phyloP scores from a whole-genome alignment of 1,140 invertebrate genomes.

The Drosophila setifemur region DNA sequence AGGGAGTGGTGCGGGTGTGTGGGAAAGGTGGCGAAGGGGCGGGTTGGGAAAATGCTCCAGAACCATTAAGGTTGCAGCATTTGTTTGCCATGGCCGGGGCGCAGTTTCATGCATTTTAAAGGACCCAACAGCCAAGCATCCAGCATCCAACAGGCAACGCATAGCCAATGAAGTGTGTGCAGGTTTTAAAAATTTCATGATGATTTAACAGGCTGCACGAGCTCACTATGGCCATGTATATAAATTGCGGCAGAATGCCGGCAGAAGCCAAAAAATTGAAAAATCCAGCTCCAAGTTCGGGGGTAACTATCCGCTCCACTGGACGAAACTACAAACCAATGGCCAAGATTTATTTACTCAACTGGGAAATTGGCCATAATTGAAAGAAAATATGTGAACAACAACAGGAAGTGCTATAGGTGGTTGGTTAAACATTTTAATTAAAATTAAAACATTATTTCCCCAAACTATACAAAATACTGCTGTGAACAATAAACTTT shows the following conservation, averaged over 20 bases:
- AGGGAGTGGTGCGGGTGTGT: background rate
- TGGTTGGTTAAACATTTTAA: too few species aligned
- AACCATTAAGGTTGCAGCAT: constrained; percentile 64
- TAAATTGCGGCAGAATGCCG: too few species aligned
- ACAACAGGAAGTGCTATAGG: too few species aligned
- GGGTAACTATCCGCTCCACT: constrained; percentile 30
- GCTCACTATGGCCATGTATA: constrained; percentile 26
- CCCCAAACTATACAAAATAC: too few species aligned
- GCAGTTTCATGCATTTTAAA: constrained; percentile 73
- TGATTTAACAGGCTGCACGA: constrained; percentile 65
- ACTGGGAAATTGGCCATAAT: constrained; percentile 72
- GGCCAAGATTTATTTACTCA: constrained; percentile 67
- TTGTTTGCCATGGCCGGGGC: constrained; percentile 47
- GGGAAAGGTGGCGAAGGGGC: background rate
- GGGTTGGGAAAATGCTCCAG: too few species aligned
- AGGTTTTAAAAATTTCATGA: constrained; percentile 70
- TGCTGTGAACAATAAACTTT: too few species aligned
- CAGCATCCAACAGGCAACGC: constrained; percentile 9
- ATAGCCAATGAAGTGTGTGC: constrained; percentile 72
- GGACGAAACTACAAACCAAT: constrained; percentile 26
- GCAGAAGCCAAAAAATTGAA: constrained; percentile 12
- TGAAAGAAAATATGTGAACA: constrained; percentile 61
- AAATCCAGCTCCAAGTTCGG: constrained; percentile 5
- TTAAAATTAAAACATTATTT: too few species aligned
- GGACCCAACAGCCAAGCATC: constrained; percentile 3